Evolutionary conservation across 2,113 vertebrate genomes (phyloP).

Genomic region (Chionis minor): DNA sequence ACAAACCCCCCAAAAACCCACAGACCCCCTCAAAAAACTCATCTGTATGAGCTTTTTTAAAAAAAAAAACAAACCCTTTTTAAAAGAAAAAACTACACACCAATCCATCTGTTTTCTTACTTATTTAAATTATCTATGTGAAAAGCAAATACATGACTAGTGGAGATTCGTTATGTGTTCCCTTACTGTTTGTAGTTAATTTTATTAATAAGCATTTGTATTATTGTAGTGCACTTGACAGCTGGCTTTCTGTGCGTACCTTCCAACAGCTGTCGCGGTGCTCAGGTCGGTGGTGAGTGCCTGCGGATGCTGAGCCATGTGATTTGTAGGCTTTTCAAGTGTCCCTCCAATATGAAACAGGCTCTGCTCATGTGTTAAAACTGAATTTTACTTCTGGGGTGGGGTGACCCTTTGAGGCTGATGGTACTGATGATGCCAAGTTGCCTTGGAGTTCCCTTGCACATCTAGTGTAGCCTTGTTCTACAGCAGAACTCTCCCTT

Average conservation of each 20-base stretch:
- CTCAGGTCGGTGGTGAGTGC: fast-evolving
- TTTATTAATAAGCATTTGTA: not conserved
- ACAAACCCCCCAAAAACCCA: not conserved
- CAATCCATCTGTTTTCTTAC: not conserved
- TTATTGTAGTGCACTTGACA: not conserved
- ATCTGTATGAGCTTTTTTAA: not conserved
- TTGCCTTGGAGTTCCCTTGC: not conserved
- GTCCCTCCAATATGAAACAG: not conserved
- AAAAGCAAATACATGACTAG: not conserved
- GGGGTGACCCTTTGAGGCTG: not conserved
- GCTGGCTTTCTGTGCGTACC: not conserved
- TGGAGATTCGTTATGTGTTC: not conserved
- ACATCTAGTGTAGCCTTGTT: not conserved
- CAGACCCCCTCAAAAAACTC: not conserved
- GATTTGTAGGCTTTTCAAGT: not conserved
- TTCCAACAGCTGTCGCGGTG: fast-evolving
- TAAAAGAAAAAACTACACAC: no score
- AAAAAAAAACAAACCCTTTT: not conserved
- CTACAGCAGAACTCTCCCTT: not conserved
- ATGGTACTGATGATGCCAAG: not conserved
- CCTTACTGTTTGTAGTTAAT: not conserved
- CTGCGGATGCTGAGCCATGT: not conserved
- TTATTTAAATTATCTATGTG: not conserved
- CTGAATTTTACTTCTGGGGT: not conserved
- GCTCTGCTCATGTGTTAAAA: not conserved